Base-by-base conservation (phyloP, 2,113 vertebrate species). In the Numida meleagris region DNA sequence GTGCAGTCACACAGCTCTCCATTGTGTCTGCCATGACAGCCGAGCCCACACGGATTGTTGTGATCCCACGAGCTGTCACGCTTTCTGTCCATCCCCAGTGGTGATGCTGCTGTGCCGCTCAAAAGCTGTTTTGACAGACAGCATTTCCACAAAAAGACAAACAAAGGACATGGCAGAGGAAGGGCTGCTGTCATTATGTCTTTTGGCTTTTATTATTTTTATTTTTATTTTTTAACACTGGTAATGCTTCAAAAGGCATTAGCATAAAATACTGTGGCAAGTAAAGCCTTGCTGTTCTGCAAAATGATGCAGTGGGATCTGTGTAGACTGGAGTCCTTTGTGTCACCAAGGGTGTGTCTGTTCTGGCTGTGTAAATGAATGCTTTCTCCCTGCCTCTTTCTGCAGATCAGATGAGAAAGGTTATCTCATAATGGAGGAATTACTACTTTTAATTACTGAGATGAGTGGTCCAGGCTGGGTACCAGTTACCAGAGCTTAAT, bases 21-120 rank as follows among this genome's bases (percentile, higher is more conserved):
- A 55, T 95, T 95, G 91, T 95, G 95, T 68, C 86, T 95, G 84
- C 94, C 89, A 36, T 91, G 91, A 70, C 94, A 94, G 89, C 87
- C 14, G 1, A 96, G 83, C 89, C 88, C 88, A 31, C 88, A 72
- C 10, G 14, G 83, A 21, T 84, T 92, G 94, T 93, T 93, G 63
- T 92, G 93, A 89, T 92, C 82, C 86, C 1, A 2, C 9, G 38
- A 40, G 88, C 63, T 58, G 48, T 86, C 76, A 2, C 34, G 85
- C 72, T 83, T 6, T 24, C 6, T 5, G 12, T 53, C 89, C 90
- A 82, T 96, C 95, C 82, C 85, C 72, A 86, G 89, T 1, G 5
- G 78, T 82, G 87, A 94, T 89, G 91, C 89, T 95, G 87, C 91
- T 91, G 88, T 66, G 93, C 93, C 45, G 63, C 86, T 88, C 63